Evolutionary conservation across 2,888 invertebrate genomes (phyloP), one percentile per base, ranked within the genome.

Genomic region (Protophormia terraenovae): DNA sequence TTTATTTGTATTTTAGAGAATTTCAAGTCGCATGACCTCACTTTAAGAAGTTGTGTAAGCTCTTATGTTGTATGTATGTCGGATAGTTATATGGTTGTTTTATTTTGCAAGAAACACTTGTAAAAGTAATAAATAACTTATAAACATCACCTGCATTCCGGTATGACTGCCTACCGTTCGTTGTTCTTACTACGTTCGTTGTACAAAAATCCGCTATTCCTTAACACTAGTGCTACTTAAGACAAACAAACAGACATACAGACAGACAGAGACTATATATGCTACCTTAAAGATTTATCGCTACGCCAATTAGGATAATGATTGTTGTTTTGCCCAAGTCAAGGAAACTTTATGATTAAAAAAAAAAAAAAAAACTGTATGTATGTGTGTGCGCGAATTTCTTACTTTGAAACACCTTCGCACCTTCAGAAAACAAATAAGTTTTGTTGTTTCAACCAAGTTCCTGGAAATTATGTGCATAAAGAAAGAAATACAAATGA

Each of bases 261-360:
- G 8, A 41, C 22, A 29, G 14, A 64, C 64, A 64, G 6, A 24
- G 22, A 35, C 35, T 41, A 50, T 24, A 24, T 35, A 29, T 47
- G 66, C 38, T 66, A n/a, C 66, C 67, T 75, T 83, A 82, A 86
- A 87, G 87, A 88, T 88, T 88, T 88, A 88, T 88, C 88, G 87
- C 81, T 77, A 84, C 85, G 86, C 88, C 88, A 87, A 87, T 88
- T 87, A 87, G 88, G 88, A 88, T 87, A 88, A 88, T 87, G 87
- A 85, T 85, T 85, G 82, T 79, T 82, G 85, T 82, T 82, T 71
- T 79, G 76, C 62, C 78, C 78, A 85, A 78, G 38, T 41, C 53
- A 82, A 69, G 69, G 66, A 78, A 85, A 82, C 73, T 66, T 73
- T 53, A 58, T 27, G 71, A 78, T 80, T 80, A 45, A 38, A 53